phyloP scores from a whole-genome alignment of 2,888 invertebrate genomes.

The Synergus laeviventris region DNA sequence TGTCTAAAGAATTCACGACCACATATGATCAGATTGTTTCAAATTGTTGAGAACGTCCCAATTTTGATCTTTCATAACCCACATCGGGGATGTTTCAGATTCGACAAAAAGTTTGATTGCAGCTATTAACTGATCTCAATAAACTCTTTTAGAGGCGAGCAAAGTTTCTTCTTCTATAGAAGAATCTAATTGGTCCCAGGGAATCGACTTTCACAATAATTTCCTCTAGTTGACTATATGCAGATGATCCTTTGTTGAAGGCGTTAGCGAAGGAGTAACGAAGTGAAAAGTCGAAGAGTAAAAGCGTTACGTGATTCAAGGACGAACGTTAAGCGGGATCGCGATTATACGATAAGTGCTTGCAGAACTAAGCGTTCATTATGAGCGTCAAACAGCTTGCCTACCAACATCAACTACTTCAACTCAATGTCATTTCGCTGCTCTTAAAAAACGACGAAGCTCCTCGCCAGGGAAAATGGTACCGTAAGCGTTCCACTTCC shows the following conservation, averaged over 20 bases:
- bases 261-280: slow-evolving; percentile 15
- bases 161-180: background rate
- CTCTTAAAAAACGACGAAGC: slow-evolving; percentile 49
- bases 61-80: too few relatives aligned
- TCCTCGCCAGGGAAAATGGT: slow-evolving; percentile 66
- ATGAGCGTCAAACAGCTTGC: slow-evolving; percentile 36
- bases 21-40: background rate
- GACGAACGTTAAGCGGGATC: slow-evolving; percentile 68
- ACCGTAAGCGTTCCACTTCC: slow-evolving; percentile 74
- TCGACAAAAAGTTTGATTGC: background rate
- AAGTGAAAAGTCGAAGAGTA: slow-evolving; percentile 51
- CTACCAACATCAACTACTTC: slow-evolving; percentile 9
- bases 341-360: slow-evolving; percentile 64
- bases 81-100: too few relatives aligned
- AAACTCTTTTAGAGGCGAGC: background rate
- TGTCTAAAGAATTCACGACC: background rate
- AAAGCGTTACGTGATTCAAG: slow-evolving; percentile 64
- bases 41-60: background rate
- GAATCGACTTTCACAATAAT: background rate
- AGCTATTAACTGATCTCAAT: background rate
- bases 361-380: slow-evolving; percentile 45
- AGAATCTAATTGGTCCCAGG: background rate
- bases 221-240: slow-evolving; percentile 3
- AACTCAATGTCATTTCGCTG: slow-evolving; percentile 31
- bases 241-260: background rate